These are phyloP conservation scores for Bergia puertoricense DNA, from an alignment of 92 coral and sea anemone genomes.

Conservation along the genomic window DNA sequence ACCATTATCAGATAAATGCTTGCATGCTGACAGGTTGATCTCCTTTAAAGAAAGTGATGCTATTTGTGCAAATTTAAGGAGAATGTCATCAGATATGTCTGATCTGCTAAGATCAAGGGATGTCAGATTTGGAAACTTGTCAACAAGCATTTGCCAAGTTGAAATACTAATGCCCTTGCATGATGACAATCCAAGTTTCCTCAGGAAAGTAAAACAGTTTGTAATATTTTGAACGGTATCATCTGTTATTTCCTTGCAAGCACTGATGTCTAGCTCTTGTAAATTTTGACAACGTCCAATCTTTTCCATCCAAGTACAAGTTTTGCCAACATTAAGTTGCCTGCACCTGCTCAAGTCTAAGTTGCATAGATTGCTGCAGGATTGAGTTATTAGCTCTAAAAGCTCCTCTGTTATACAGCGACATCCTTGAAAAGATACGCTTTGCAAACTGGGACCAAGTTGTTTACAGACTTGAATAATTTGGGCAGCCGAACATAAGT, in stretches of 20 bases:
- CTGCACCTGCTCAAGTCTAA: slow-evolving; percentile 78
- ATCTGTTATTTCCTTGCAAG: slow-evolving; percentile 74
- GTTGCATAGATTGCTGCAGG: slow-evolving; percentile 51
- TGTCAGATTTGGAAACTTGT: slow-evolving; percentile 46
- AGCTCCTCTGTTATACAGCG: slow-evolving; percentile 68
- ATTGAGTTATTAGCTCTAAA: slow-evolving; percentile 33
- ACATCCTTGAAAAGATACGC: slow-evolving; percentile 65
- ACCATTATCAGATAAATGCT: slow-evolving; percentile 80
- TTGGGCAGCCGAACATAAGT: slow-evolving; percentile 60
- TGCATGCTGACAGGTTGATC: slow-evolving; percentile 79
- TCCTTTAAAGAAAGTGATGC: slow-evolving; percentile 56
- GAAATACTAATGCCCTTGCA: slow-evolving; percentile 61
- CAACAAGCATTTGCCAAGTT: slow-evolving; percentile 68
- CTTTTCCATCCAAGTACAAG: slow-evolving; percentile 60
- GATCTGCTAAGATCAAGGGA: slow-evolving; percentile 82
- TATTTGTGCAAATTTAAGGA: slow-evolving; percentile 70
- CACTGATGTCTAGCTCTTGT: slow-evolving; percentile 61
- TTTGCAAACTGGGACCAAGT: slow-evolving; percentile 57
- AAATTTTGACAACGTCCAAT: slow-evolving; percentile 17
- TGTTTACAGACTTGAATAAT: slow-evolving; percentile 79
- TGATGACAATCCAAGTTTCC: slow-evolving; percentile 68
- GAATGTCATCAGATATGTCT: slow-evolving; percentile 76
- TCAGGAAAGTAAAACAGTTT: slow-evolving; percentile 42
- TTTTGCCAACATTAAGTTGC: slow-evolving; percentile 69
- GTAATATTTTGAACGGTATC: slow-evolving; percentile 65